A percentile compares a stretch with the other conserved stretches of the same genome.
phyloP scores from a whole-genome alignment of 2,797 vertebrate species.

The Echeneis naucrates region DNA sequence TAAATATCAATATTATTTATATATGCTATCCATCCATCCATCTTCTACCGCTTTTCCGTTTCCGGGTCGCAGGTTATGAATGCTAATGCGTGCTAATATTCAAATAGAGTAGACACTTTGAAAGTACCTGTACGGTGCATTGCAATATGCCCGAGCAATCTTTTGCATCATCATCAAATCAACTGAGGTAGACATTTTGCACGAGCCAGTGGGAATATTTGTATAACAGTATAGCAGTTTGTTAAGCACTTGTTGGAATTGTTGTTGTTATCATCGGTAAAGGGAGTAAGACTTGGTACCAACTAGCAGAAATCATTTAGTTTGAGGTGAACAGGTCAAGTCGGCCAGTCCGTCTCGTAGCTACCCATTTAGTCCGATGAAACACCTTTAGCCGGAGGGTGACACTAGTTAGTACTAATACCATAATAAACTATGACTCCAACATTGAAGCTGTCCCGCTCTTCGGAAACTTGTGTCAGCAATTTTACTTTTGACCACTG shows the following conservation, averaged over 20 bases:
- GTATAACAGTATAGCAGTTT: too few species aligned
- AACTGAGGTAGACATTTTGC: not conserved
- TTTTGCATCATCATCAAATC: not conserved
- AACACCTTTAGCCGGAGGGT: not conserved
- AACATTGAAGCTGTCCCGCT: not conserved
- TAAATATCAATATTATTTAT: not conserved
- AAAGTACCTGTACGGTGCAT: not conserved
- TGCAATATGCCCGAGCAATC: not conserved
- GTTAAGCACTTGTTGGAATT: not conserved
- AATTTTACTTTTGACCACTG: not conserved
- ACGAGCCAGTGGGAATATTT: not conserved
- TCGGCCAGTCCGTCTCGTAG: not conserved
- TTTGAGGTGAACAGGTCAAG: too few species aligned
- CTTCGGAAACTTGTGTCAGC: not conserved
- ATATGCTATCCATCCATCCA: too few species aligned
- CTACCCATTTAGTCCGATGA: not conserved
- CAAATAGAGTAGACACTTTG: not conserved
- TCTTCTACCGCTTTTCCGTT: too few species aligned
- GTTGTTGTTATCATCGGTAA: slow-evolving; percentile 5
- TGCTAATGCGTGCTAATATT: not conserved
- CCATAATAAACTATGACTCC: not conserved
- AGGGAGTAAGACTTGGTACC: not conserved
- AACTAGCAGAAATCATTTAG: not conserved
- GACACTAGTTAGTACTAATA: not conserved
- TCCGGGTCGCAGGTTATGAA: too few species aligned